phyloP scores from a whole-genome alignment of 64 coral and sea anemone genomes.

The Catalaphyllia jardinei region DNA sequence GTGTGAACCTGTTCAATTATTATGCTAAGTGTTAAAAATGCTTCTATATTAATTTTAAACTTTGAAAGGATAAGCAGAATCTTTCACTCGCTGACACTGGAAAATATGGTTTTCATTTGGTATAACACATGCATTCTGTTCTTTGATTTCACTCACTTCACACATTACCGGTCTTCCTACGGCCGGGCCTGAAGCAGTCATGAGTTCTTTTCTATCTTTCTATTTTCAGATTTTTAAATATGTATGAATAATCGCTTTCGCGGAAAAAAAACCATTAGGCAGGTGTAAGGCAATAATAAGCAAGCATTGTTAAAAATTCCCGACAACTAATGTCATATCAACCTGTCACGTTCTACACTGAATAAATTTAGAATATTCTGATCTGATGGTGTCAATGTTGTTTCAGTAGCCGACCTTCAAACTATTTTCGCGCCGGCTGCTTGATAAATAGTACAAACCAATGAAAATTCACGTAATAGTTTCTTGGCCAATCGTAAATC shows the following conservation, averaged over 20 bases:
- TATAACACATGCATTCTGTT: background rate
- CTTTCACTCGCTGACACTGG: background rate
- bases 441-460: slow-evolving; percentile 35
- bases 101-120: background rate
- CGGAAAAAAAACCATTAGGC: background rate
- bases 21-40: background rate
- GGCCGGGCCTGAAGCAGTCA: background rate
- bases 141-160: background rate
- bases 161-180: background rate
- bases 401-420: too few relatives aligned
- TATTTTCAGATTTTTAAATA: background rate
- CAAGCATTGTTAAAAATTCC: background rate
- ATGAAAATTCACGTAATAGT: background rate
- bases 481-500: background rate
- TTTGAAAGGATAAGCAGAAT: background rate
- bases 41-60: too few relatives aligned
- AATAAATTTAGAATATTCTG: background rate
- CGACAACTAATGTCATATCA: background rate
- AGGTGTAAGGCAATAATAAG: background rate
- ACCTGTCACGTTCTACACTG: background rate
- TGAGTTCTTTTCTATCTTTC: background rate
- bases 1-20: background rate
- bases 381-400: too few relatives aligned
- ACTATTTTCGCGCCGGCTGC: slow-evolving; percentile 41
- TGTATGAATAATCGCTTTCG: background rate